phyloP scores from a whole-genome alignment of 2,113 vertebrate genomes.

The Tachysurus vachellii region DNA sequence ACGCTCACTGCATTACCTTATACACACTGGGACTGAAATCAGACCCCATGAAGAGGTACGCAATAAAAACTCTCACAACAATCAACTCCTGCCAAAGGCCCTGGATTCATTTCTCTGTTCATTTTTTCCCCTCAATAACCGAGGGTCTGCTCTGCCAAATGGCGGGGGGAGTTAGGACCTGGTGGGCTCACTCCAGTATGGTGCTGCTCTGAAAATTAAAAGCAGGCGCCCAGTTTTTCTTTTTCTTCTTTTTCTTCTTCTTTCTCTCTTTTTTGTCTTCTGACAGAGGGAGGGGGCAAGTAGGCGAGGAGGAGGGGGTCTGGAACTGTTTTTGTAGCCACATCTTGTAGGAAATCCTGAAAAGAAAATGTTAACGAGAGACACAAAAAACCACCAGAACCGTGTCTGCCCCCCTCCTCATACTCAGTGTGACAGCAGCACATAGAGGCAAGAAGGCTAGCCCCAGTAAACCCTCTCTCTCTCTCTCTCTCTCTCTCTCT shows the following conservation, averaged over 20 bases:
- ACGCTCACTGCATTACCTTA: constrained; percentile 22
- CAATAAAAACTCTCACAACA: constrained; percentile 38
- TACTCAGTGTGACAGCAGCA: constrained; percentile 51
- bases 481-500: not conserved
- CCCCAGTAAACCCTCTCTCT: constrained; percentile 10
- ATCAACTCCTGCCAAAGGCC: constrained; percentile 54
- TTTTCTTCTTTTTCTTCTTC: constrained; percentile 35
- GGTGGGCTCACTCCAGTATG: constrained; percentile 57
- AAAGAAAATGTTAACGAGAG: constrained; percentile 77
- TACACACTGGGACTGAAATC: constrained; percentile 38
- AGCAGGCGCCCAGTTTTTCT: constrained; percentile 67
- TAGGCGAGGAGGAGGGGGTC: constrained; percentile 58
- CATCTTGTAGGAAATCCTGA: constrained; percentile 74
- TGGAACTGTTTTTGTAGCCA: constrained; percentile 65
- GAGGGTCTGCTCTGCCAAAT: constrained; percentile 45
- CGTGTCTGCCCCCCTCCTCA: constrained; percentile 56
- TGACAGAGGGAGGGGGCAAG: constrained; percentile 49
- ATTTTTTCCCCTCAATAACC: constrained; percentile 60
- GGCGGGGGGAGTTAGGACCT: constrained; percentile 71
- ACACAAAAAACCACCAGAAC: constrained; percentile 66
- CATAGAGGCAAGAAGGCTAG: constrained; percentile 48
- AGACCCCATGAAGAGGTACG: constrained; percentile 39
- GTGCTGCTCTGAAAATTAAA: constrained; percentile 72
- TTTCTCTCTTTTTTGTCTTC: constrained; percentile 34
- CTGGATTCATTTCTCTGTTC: constrained; percentile 64